These are phyloP conservation scores for Synergus itoensis DNA, from an alignment of 2,888 invertebrate species.

Conservation along the genomic window DNA sequence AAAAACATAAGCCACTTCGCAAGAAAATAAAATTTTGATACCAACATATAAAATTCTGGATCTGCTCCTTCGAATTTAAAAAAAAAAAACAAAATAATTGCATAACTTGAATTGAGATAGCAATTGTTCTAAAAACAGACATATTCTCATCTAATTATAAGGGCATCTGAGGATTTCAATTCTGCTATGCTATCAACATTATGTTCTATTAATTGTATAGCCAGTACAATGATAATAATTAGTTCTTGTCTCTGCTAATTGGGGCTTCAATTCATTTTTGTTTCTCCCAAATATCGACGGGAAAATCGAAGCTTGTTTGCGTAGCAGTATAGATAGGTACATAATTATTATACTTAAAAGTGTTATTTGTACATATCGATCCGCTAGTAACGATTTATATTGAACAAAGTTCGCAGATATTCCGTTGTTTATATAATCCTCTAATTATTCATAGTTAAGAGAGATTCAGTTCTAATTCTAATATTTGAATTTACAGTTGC, in stretches of 20 bases:
- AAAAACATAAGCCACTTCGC: no score
- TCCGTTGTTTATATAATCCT: no score
- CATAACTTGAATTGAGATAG: no score
- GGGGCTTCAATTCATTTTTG: conserved; percentile 36
- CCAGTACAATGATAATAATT: conserved; percentile 33
- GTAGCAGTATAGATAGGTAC: not conserved
- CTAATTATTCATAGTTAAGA: no score
- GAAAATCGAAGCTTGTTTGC: not conserved
- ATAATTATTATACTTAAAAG: conserved; percentile 17
- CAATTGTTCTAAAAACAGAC: no score
- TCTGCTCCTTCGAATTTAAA: not conserved
- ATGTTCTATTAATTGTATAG: conserved; percentile 1
- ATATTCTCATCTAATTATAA: not conserved
- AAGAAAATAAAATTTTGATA: conserved; percentile 5
- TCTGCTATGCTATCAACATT: conserved; percentile 12
- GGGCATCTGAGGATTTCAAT: not conserved
- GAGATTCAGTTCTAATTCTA: not conserved
- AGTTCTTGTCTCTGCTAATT: conserved; percentile 35
- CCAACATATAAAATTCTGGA: not conserved
- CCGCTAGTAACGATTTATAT: not conserved
- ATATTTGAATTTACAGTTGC: not conserved
- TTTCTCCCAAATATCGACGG: not conserved
- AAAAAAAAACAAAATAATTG: no score
- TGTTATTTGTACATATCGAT: conserved; percentile 19
- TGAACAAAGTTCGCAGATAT: not conserved